These are phyloP conservation scores for Turritopsis rubra DNA, from an alignment of 30 jellyfish, hydroid and myxozoan genomes.

Conservation along the genomic window DNA sequence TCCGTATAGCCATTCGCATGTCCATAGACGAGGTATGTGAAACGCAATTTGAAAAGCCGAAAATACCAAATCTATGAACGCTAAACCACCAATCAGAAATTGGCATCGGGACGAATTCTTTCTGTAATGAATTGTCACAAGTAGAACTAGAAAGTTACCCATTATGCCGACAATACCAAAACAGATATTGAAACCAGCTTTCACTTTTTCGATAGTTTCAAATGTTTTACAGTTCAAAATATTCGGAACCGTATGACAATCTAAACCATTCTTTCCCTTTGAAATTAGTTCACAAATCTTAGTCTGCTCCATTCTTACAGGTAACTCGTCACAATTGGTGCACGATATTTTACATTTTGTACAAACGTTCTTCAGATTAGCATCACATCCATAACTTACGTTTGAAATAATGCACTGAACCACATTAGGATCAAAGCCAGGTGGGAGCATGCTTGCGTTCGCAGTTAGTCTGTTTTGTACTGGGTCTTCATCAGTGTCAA, in stretches of 20 bases:
- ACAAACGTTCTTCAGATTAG: not conserved
- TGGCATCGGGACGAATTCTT: conserved; percentile 12
- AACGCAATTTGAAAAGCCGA: not conserved
- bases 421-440: not conserved
- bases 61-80: not conserved
- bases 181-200: conserved; percentile 8
- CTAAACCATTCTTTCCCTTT: not conserved
- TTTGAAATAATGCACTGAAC: not conserved
- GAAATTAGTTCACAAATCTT: not conserved
- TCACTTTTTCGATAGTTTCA: not conserved
- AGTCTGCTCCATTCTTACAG: not conserved
- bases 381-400: not conserved
- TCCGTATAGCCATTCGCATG: conserved; percentile 13
- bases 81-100: conserved; percentile 8
- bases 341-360: not conserved
- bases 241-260: not conserved
- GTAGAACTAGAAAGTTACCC: conserved; percentile 6
- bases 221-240: not conserved
- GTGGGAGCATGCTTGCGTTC: not conserved
- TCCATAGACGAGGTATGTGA: conserved; percentile 8
- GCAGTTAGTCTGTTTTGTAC: not conserved
- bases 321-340: not conserved
- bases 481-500: not conserved
- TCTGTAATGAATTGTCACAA: not conserved
- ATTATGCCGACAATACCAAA: conserved; percentile 9